A percentile compares a stretch with the other conserved stretches of the same genome.
These are phyloP conservation scores for Cinclus cinclus DNA, from an alignment of 2,113 vertebrate genomes.

Conservation along the genomic window DNA sequence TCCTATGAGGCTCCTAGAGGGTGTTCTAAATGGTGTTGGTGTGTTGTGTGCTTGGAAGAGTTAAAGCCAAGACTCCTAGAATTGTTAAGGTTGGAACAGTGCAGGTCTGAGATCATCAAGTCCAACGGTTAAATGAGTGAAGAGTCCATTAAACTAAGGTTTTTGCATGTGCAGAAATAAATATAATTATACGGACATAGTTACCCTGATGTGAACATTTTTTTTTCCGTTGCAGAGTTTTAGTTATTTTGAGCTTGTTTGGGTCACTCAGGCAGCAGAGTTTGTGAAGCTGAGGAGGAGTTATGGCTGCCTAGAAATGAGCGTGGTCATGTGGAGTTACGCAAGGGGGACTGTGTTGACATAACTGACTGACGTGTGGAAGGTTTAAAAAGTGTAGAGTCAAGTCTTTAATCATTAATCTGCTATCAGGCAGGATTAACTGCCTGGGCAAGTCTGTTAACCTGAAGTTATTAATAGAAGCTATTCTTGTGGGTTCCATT, in stretches of 20 bases:
- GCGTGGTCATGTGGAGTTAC: not conserved
- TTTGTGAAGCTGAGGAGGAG: not conserved
- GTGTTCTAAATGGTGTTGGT: not conserved
- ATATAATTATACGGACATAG: not conserved
- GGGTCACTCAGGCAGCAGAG: not conserved
- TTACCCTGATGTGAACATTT: not conserved
- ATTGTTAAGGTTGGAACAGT: not conserved
- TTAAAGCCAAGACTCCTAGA: not conserved
- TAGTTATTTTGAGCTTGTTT: not conserved
- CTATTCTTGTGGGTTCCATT: not conserved
- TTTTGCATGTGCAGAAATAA: not conserved
- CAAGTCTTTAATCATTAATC: slow-evolving; percentile 60
- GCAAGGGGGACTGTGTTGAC: not conserved
- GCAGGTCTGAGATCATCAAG: not conserved
- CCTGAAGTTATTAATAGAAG: slow-evolving; percentile 7
- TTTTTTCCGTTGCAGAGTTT: not conserved
- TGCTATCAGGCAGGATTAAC: slow-evolving; percentile 27
- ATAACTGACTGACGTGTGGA: slow-evolving; percentile 30
- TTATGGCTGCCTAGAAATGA: not conserved
- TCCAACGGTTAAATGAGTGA: not conserved
- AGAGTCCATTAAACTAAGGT: not conserved
- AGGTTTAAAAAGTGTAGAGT: not conserved
- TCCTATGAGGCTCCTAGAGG: not conserved
- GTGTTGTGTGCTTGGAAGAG: not conserved
- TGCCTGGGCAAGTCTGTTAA: slow-evolving; percentile 24